These are phyloP conservation scores for Melanotaenia parkinsoni DNA, from an alignment of 2,797 vertebrate species.

Conservation along the genomic window DNA sequence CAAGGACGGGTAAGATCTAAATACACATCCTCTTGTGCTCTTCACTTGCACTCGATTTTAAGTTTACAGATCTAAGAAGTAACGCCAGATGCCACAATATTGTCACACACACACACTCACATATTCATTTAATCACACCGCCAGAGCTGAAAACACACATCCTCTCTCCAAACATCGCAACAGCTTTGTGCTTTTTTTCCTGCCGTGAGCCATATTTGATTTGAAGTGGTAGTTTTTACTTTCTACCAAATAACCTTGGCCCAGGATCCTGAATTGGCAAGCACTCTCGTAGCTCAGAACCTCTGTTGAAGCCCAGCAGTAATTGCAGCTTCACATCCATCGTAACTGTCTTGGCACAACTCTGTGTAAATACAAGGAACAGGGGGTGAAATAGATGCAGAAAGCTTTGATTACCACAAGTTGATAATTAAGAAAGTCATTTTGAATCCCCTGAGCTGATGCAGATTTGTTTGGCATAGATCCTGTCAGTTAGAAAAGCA, in stretches of 20 bases:
- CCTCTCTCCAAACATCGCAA: constrained; percentile 29
- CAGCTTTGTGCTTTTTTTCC: constrained; percentile 57
- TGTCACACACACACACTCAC: constrained; percentile 44
- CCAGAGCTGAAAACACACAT: constrained; percentile 44
- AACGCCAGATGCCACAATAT: constrained; percentile 62
- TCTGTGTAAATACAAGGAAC: constrained; percentile 80
- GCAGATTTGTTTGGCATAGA: constrained; percentile 78
- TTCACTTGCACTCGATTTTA: constrained; percentile 48
- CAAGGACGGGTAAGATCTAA: constrained; percentile 90
- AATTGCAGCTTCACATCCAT: constrained; percentile 81
- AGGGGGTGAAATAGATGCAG: constrained; percentile 76
- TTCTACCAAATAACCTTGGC: constrained; percentile 81
- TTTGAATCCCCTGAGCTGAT: constrained; percentile 78
- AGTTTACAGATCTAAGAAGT: constrained; percentile 59
- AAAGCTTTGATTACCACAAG: constrained; percentile 82
- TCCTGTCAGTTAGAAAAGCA: constrained; percentile 63
- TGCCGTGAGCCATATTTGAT: constrained; percentile 68
- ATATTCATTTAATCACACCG: constrained; percentile 49
- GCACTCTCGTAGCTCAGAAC: constrained; percentile 70
- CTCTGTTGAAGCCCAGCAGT: constrained; percentile 77
- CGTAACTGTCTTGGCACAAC: constrained; percentile 80
- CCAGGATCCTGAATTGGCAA: constrained; percentile 72
- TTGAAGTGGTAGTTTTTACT: constrained; percentile 74
- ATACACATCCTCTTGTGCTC: constrained; percentile 23
- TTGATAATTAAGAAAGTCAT: constrained; percentile 81